Percentiles rank a stretch among this genome's conserved stretches.
Evolutionary conservation across 1,140 invertebrate genomes (phyloP).

Genomic region (Drosophila equinoxialis): DNA sequence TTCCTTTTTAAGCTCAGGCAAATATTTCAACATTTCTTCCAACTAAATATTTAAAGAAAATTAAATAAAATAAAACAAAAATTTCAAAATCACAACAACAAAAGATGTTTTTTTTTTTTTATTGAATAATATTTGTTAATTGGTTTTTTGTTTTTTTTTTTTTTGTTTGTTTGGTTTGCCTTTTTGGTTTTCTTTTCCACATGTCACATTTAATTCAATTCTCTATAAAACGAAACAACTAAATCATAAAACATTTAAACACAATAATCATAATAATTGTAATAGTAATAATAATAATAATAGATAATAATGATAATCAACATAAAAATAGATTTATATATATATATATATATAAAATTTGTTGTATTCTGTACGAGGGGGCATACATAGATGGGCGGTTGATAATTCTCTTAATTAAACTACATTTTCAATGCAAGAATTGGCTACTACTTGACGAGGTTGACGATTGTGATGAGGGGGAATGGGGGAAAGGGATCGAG

Average conservation of each 20-base stretch:
- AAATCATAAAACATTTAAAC: conserved; percentile 11
- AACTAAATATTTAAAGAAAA: background rate
- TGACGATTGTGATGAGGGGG: background rate
- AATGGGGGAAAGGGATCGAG: background rate
- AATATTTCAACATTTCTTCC: no score
- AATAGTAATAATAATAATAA: background rate
- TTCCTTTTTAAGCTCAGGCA: no score
- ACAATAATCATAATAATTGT: background rate
- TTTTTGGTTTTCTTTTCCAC: conserved; percentile 8
- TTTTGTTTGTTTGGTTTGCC: background rate
- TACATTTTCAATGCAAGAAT: conserved; percentile 12
- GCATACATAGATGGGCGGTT: background rate
- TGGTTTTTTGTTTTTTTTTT: background rate
- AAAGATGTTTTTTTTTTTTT: conserved; percentile 5
- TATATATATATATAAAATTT: no score
- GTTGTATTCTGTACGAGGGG: background rate
- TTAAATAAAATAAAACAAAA: background rate
- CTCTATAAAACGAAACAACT: conserved; percentile 11
- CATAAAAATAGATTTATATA: background rate
- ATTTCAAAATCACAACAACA: conserved; percentile 12
- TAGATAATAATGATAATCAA: background rate
- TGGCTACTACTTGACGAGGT: background rate
- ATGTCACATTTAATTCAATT: conserved; percentile 8
- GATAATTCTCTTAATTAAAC: background rate
- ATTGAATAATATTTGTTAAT: conserved; percentile 11